Percentiles rank a stretch among this genome's conserved stretches.
Conservation (phyloP, 2,797 vertebrate species). For the Sarcoramphus papa region DNA sequence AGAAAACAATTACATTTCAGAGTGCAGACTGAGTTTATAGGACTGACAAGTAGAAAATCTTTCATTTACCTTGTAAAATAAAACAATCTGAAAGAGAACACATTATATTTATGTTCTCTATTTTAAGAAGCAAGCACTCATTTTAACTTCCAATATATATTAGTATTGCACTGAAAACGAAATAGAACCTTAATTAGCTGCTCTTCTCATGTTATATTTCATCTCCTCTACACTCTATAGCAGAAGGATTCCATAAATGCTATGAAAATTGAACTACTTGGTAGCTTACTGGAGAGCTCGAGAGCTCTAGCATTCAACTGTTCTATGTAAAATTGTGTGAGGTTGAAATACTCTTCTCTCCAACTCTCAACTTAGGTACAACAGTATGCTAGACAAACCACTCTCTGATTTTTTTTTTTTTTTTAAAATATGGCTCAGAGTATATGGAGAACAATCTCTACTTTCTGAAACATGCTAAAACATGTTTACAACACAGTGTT, state of each 20-base stretch:
- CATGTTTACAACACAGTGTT: neutral
- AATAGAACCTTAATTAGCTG: neutral
- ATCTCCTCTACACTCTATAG: neutral
- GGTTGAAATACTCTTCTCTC: neutral
- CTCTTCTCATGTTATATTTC: neutral
- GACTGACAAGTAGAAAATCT: neutral
- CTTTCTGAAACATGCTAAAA: neutral
- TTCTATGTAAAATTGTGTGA: neutral
- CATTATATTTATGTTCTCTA: neutral
- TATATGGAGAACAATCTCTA: neutral
- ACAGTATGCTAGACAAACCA: neutral
- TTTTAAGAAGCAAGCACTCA: neutral
- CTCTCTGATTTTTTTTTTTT: neutral
- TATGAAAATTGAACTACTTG: neutral
- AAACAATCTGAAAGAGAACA: neutral
- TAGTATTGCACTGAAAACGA: neutral
- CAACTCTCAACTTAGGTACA: neutral
- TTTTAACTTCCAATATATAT: neutral
- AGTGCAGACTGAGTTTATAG: neutral
- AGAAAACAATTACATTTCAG: neutral
- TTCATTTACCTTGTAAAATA: neutral
- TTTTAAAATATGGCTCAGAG: neutral
- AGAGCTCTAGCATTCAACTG: neutral
- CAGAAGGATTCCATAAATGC: neutral
- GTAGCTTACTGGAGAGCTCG: neutral